These are phyloP conservation scores for Apostichopus leukothele DNA, from an alignment of 53 echinoderm and acorn worm species.

Conservation along the genomic window DNA sequence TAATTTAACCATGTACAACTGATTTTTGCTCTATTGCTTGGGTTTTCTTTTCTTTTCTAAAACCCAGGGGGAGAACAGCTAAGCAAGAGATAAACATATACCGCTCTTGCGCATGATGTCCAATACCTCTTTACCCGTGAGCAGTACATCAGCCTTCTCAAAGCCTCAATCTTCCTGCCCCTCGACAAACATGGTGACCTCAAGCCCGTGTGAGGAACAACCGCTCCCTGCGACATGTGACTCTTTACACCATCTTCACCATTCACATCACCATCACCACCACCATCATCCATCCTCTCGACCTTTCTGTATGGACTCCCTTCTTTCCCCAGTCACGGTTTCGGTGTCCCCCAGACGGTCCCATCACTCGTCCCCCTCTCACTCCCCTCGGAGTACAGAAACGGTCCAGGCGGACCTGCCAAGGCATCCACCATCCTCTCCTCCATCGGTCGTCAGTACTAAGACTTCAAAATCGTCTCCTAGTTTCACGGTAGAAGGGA, in stretches of 20 bases:
- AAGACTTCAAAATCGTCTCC: slow-evolving; percentile 56
- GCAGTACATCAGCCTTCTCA: slow-evolving; percentile 89
- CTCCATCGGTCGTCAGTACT: slow-evolving; percentile 18
- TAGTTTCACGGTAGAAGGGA: slow-evolving; percentile 47
- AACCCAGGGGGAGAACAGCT: neutral
- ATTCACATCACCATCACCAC: neutral
- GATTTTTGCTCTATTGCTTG: neutral
- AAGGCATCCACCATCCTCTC: slow-evolving; percentile 54
- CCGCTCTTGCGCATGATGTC: slow-evolving; percentile 59
- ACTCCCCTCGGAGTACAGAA: slow-evolving; percentile 28
- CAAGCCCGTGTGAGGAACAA: slow-evolving; percentile 12
- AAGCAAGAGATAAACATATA: neutral
- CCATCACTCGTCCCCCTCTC: neutral
- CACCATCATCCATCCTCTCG: neutral
- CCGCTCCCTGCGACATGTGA: slow-evolving; percentile 26
- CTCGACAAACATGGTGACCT: slow-evolving; percentile 33
- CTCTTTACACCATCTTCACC: neutral
- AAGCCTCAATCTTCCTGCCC: slow-evolving; percentile 52
- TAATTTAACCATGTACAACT: neutral
- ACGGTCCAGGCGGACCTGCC: slow-evolving; percentile 50
- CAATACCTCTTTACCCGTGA: slow-evolving; percentile 74
- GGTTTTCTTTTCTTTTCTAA: neutral
- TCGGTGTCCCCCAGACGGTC: slow-evolving; percentile 52
- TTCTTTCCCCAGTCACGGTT: slow-evolving; percentile 51
- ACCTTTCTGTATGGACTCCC: slow-evolving; percentile 34